A percentile compares a stretch with the other conserved stretches of the same genome.
These are phyloP conservation scores for Cheirogaleus medius DNA, from an alignment of 2,113 vertebrate genomes.

Conservation along the genomic window DNA sequence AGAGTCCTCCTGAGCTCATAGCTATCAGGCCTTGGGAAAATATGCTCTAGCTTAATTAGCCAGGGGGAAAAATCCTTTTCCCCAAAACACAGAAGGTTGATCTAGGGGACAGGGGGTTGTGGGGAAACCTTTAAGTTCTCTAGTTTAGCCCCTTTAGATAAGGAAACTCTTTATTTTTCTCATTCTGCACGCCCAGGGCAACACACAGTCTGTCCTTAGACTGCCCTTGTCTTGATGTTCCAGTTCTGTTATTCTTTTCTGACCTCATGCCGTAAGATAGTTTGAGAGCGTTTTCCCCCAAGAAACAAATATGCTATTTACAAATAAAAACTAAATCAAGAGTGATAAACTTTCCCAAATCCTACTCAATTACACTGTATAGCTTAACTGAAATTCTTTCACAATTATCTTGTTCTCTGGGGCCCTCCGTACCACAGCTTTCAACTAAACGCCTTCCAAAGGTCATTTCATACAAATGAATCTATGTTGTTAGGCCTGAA, in stretches of 20 bases:
- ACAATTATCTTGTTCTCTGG: conserved; percentile 7
- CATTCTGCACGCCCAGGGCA: fast-evolving
- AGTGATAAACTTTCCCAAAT: not conserved
- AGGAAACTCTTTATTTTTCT: not conserved
- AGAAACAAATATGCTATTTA: not conserved
- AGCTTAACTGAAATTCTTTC: conserved; percentile 45
- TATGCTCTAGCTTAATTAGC: not conserved
- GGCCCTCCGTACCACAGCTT: not conserved
- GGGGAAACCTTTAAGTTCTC: not conserved
- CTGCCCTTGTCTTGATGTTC: not conserved
- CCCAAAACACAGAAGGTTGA: not conserved
- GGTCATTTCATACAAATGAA: not conserved
- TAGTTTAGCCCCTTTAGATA: not conserved
- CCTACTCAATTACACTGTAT: not conserved
- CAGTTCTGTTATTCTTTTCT: not conserved
- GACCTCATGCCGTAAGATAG: not conserved
- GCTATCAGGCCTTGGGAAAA: not conserved
- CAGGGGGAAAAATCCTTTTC: not conserved
- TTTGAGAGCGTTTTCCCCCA: not conserved
- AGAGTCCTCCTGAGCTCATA: not conserved
- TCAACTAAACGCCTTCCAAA: not conserved
- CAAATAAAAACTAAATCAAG: not conserved
- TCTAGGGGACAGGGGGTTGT: not conserved
- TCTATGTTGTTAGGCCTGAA: not conserved
- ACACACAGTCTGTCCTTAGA: no score